phyloP scores from a whole-genome alignment of 2,113 vertebrate species.

The Hepsetus odoe region DNA sequence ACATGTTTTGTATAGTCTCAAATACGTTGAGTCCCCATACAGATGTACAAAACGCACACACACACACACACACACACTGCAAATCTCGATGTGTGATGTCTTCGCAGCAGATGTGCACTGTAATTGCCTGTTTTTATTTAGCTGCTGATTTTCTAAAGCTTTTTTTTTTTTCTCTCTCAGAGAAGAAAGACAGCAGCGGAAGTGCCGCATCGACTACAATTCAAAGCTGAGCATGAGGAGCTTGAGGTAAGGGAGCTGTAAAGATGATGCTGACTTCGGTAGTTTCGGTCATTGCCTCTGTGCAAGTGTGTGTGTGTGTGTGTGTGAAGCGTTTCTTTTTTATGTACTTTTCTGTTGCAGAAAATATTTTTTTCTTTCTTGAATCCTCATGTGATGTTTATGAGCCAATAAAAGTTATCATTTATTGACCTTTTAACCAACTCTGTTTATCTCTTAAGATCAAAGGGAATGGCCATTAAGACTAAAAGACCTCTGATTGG shows the following conservation, averaged over 20 bases:
- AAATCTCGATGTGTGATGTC: not conserved
- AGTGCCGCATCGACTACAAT: not conserved
- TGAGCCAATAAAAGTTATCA: no score
- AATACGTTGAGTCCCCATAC: no score
- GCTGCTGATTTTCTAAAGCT: not conserved
- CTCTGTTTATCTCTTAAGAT: no score
- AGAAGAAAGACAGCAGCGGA: not conserved
- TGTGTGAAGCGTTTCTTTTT: not conserved
- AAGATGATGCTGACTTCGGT: not conserved
- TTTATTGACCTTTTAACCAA: no score
- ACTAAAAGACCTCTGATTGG: no score
- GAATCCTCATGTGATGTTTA: no score
- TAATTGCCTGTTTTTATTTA: not conserved
- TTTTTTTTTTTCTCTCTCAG: not conserved
- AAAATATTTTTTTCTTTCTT: no score
- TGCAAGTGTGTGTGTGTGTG: not conserved
- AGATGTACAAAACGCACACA: not conserved
- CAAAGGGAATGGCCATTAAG: no score
- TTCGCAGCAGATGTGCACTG: not conserved
- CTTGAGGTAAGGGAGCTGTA: not conserved
- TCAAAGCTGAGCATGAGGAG: not conserved
- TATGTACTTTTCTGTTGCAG: not conserved
- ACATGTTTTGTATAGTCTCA: no score
- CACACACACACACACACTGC: not conserved
- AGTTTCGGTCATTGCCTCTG: not conserved